Conservation (phyloP, 1,140 invertebrate species). For the Nasonia longicornis region DNA sequence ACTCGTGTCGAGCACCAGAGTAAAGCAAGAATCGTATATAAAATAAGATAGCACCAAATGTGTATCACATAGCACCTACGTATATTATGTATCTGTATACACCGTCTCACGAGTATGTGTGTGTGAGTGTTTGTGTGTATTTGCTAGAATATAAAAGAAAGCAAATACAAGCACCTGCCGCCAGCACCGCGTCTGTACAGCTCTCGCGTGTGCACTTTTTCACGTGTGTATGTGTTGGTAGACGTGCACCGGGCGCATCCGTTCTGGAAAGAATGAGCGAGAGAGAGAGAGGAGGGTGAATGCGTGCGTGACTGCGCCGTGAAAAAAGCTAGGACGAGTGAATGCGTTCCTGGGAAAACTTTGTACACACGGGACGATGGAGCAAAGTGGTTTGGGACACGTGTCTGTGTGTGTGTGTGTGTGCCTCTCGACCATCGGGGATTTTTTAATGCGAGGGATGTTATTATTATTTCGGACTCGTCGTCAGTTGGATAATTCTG, state of each 20-base stretch:
- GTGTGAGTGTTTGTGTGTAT: neutral
- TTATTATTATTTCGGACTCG: neutral
- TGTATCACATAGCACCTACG: constrained; percentile 59
- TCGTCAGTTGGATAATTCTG: neutral
- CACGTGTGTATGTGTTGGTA: neutral
- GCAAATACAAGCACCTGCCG: constrained; percentile 33
- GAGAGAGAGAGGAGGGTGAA: neutral
- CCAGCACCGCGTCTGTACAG: neutral
- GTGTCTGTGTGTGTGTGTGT: neutral
- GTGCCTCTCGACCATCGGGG: neutral
- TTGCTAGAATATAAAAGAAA: neutral
- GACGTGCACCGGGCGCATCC: constrained; percentile 21
- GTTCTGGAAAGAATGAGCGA: constrained; percentile 20
- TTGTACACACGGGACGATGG: neutral
- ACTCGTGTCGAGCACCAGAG: constrained; percentile 61
- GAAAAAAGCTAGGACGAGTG: constrained; percentile 7
- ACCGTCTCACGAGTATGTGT: neutral
- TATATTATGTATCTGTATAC: neutral
- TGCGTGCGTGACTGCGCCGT: neutral
- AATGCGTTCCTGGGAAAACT: neutral
- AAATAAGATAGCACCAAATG: constrained; percentile 57
- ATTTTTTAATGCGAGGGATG: neutral
- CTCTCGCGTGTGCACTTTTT: constrained; percentile 26
- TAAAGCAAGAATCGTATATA: constrained; percentile 8
- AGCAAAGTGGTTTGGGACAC: constrained; percentile 22